Percentiles rank a stretch among this genome's conserved stretches.
Evolutionary conservation across 2,888 invertebrate species (phyloP).

Genomic region (Rambutsinella grinnellia): DNA sequence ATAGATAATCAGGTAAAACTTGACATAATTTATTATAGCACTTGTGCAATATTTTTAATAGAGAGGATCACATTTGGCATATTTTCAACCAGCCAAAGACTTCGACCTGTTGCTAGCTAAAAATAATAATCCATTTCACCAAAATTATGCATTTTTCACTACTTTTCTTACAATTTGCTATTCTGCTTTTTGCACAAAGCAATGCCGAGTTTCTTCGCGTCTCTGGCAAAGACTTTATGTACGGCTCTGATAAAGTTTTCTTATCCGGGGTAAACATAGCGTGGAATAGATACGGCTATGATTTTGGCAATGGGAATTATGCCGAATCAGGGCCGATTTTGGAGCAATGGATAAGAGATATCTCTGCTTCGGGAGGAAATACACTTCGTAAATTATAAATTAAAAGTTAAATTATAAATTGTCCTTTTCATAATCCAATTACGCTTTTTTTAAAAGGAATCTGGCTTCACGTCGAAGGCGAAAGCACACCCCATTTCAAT

Average conservation of each 20-base stretch:
- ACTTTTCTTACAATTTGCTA: neutral
- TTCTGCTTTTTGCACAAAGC: neutral
- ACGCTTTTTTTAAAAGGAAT: conserved; percentile 58
- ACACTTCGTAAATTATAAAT: conserved; percentile 59
- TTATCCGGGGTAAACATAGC: conserved; percentile 67
- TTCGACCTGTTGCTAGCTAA: no score
- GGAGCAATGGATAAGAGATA: conserved; percentile 65
- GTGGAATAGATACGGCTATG: conserved; percentile 67
- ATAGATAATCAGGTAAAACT: no score
- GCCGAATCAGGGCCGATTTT: conserved; percentile 57
- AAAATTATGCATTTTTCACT: no score
- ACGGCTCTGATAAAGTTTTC: conserved; percentile 65
- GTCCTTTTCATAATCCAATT: neutral
- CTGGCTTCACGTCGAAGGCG: conserved; percentile 67
- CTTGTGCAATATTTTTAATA: no score
- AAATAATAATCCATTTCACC: no score
- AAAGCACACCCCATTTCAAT: conserved; percentile 66
- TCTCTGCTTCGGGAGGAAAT: conserved; percentile 66
- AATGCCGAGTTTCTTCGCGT: conserved; percentile 50
- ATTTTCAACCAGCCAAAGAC: no score
- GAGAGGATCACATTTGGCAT: no score
- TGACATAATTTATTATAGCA: no score
- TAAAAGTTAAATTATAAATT: neutral
- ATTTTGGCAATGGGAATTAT: conserved; percentile 67
- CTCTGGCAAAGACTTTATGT: conserved; percentile 60